Percentiles rank a stretch among this genome's conserved stretches.
These are phyloP conservation scores for Apogon talboti DNA, from an alignment of 2,797 vertebrate species.

Conservation along the genomic window DNA sequence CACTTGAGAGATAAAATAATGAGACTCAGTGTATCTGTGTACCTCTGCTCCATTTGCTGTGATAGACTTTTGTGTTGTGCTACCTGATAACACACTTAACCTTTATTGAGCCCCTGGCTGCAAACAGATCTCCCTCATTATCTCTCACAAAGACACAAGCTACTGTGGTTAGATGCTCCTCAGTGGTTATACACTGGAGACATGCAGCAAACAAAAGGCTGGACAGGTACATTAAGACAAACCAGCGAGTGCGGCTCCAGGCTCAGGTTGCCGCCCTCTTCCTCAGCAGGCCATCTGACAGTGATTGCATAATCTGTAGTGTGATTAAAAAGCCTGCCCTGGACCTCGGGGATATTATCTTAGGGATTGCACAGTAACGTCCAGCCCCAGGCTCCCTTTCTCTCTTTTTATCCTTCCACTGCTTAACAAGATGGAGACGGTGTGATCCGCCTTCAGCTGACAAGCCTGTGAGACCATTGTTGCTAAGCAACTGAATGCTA, in stretches of 20 bases:
- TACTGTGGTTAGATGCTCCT: slow-evolving; percentile 16
- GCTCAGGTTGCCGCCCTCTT: slow-evolving; percentile 48
- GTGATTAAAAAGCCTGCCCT: slow-evolving; percentile 73
- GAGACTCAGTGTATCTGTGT: slow-evolving; percentile 18
- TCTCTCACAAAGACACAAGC: slow-evolving; percentile 35
- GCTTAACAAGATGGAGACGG: slow-evolving; percentile 78
- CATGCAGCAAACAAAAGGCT: slow-evolving; percentile 38
- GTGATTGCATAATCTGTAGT: slow-evolving; percentile 78
- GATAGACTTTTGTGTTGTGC: slow-evolving; percentile 37
- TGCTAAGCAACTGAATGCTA: slow-evolving; percentile 88
- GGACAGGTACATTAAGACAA: slow-evolving; percentile 55
- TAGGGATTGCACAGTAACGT: slow-evolving; percentile 66
- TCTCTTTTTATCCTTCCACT: slow-evolving; percentile 64
- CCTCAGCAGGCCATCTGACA: slow-evolving; percentile 59
- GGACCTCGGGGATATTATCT: slow-evolving; percentile 74
- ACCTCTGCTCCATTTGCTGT: slow-evolving; percentile 22
- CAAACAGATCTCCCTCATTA: slow-evolving; percentile 57
- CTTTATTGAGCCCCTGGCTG: slow-evolving; percentile 58
- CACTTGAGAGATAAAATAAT: slow-evolving; percentile 11
- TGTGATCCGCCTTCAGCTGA: slow-evolving; percentile 72
- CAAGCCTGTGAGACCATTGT: slow-evolving; percentile 75
- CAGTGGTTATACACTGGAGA: slow-evolving; percentile 46
- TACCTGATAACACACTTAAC: slow-evolving; percentile 55
- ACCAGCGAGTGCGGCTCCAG: slow-evolving; percentile 30
- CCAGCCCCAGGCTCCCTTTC: slow-evolving; percentile 48